Evolutionary conservation across 2,113 vertebrate species (phyloP).

Genomic region (Thamnophis sirtalis): DNA sequence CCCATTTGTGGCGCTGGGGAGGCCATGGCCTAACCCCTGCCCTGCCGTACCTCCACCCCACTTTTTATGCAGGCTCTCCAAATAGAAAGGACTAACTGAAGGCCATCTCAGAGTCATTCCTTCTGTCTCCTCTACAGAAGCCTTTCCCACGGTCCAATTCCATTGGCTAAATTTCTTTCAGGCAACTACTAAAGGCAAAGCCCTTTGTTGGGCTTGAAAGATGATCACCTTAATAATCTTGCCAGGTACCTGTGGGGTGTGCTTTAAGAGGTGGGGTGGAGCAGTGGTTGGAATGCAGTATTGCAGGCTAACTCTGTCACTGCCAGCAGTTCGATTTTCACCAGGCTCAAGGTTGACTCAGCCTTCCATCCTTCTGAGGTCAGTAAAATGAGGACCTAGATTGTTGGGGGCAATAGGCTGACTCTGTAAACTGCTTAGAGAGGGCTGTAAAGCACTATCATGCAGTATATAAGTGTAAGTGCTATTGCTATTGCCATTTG

Average conservation of each 20-base stretch:
- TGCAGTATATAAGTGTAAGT: background rate
- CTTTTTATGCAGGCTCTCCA: background rate
- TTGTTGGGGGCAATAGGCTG: background rate
- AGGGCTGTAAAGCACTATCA: background rate
- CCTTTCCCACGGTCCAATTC: background rate
- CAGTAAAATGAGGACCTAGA: background rate
- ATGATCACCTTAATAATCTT: background rate
- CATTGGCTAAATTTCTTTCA: background rate
- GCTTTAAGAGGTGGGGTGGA: background rate
- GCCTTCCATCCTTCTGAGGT: background rate
- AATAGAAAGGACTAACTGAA: background rate
- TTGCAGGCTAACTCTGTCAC: background rate
- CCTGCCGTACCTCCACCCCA: too few species aligned
- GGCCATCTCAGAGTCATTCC: background rate
- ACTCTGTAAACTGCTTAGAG: background rate
- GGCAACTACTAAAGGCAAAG: background rate
- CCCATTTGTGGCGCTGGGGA: too few species aligned
- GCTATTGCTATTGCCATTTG: background rate
- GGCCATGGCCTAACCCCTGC: too few species aligned
- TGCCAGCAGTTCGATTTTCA: background rate
- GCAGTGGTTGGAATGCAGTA: background rate
- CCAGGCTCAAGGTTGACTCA: background rate
- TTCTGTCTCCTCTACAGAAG: background rate
- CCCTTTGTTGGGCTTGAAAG: background rate
- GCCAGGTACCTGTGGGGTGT: background rate